A percentile compares a stretch with the other conserved stretches of the same genome.
phyloP scores from a whole-genome alignment of 2,797 vertebrate species.

The Bradypus variegatus region DNA sequence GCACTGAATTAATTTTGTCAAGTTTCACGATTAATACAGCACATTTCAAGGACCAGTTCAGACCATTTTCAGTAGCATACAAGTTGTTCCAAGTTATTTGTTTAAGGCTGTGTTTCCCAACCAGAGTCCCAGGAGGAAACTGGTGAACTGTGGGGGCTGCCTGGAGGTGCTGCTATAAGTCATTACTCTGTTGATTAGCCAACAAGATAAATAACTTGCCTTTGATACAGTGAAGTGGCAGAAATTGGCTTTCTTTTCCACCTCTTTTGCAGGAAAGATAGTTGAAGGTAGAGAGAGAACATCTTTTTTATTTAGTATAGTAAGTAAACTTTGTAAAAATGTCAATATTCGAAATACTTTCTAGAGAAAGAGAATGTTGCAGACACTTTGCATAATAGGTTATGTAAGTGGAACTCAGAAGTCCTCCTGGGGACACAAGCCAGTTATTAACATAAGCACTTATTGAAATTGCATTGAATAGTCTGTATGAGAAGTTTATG shows the following conservation, averaged over 20 bases:
- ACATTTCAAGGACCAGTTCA: constrained; percentile 35
- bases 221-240: constrained; percentile 37
- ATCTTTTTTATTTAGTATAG: constrained; percentile 39
- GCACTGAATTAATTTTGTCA: background rate
- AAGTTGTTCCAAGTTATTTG: constrained; percentile 41
- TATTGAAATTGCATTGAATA: constrained; percentile 37
- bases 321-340: constrained; percentile 42
- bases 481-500: constrained; percentile 17
- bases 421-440: constrained; percentile 30
- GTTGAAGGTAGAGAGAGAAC: constrained; percentile 4
- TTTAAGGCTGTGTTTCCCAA: constrained; percentile 44
- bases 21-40: constrained; percentile 8
- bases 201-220: constrained; percentile 35
- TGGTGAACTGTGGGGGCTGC: background rate
- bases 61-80: constrained; percentile 17
- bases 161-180: constrained; percentile 23
- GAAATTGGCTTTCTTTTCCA: constrained; percentile 37
- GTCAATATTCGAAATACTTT: constrained; percentile 48
- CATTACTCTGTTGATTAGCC: constrained; percentile 42
- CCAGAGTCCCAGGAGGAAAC: constrained; percentile 14
- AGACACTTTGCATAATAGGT: constrained; percentile 17
- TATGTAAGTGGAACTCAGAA: constrained; percentile 42
- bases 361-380: constrained; percentile 35
- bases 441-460: constrained; percentile 21
- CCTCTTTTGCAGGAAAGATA: constrained; percentile 9